Evolutionary conservation across 2,888 invertebrate genomes (phyloP).

Genomic region (Camponotus fellah): DNA sequence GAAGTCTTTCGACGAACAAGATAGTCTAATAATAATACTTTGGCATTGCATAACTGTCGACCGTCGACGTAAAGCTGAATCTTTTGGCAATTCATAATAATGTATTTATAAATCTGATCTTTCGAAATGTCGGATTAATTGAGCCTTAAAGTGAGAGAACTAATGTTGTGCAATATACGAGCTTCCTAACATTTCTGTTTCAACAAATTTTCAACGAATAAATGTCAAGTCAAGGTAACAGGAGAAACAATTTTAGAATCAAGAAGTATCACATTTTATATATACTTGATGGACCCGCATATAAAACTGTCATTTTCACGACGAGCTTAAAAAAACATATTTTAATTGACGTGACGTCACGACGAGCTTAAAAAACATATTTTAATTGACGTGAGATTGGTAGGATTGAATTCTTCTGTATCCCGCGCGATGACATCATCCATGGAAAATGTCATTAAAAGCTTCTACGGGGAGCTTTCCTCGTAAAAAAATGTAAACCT

Average conservation of each 20-base stretch:
- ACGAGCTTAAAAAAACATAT: not conserved
- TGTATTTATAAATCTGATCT: conserved; percentile 29
- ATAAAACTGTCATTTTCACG: not conserved
- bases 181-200: not conserved
- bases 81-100: conserved; percentile 22
- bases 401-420: not conserved
- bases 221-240: not conserved
- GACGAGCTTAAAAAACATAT: not conserved
- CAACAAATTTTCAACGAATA: not conserved
- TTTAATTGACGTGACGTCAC: not conserved
- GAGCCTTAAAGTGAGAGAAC: not conserved
- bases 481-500: not conserved
- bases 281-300: not conserved
- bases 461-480: not conserved
- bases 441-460: not conserved
- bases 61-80: conserved; percentile 15
- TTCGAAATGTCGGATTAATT: not conserved
- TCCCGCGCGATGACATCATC: not conserved
- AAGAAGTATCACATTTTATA: not conserved
- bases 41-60: conserved; percentile 31
- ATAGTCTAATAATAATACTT: conserved; percentile 44
- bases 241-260: no score
- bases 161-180: not conserved
- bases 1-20: conserved; percentile 14
- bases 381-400: not conserved